phyloP scores from a whole-genome alignment of 2,113 vertebrate species.

The Lasiurus cinereus region DNA sequence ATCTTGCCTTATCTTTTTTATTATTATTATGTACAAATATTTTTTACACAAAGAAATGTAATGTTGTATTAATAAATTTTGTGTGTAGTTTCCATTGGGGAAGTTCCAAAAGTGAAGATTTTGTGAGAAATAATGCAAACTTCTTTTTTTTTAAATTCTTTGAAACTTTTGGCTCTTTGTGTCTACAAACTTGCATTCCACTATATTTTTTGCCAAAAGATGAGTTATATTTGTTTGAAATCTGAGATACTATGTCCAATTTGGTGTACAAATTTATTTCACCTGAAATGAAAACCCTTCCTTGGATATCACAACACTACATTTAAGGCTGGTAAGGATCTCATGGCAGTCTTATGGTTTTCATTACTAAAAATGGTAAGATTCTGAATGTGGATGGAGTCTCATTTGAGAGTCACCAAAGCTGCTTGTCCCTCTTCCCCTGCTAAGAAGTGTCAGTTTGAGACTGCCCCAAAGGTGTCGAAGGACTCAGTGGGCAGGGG shows the following conservation, averaged over 20 bases:
- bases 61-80: constrained; percentile 92
- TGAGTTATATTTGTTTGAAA: constrained; percentile 81
- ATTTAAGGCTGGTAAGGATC: constrained; percentile 53
- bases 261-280: constrained; percentile 79
- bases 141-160: constrained; percentile 82
- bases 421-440: constrained; percentile 36
- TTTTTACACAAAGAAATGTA: constrained; percentile 96
- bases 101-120: constrained; percentile 89
- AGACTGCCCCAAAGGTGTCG: not conserved
- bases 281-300: constrained; percentile 76
- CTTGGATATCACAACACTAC: constrained; percentile 77
- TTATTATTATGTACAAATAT: constrained; percentile 98
- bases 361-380: constrained; percentile 48
- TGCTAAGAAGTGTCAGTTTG: constrained; percentile 55
- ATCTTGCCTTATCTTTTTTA: constrained; percentile 97
- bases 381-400: constrained; percentile 66
- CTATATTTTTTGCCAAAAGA: constrained; percentile 88
- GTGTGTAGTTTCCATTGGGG: constrained; percentile 90
- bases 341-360: not conserved
- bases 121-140: constrained; percentile 89
- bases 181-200: constrained; percentile 88
- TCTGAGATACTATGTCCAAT: constrained; percentile 82
- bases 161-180: constrained; percentile 83
- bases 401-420: constrained; percentile 44
- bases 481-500: not conserved